Evolutionary conservation across 2,797 vertebrate species (phyloP).

Genomic region (Ctenopoma kingsleyae): DNA sequence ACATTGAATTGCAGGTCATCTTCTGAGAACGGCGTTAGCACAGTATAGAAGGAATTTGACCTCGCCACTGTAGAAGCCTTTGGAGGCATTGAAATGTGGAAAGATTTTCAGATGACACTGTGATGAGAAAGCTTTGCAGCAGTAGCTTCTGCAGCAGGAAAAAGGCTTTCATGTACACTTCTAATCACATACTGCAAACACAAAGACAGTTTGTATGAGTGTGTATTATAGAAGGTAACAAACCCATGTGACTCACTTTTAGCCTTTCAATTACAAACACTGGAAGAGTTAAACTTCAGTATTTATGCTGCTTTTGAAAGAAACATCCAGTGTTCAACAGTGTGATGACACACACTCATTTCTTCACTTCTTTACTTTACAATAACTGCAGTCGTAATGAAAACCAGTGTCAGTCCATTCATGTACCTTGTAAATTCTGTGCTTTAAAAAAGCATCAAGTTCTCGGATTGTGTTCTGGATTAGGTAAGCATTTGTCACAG

Average conservation of each 20-base stretch:
- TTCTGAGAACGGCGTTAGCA: conserved; percentile 1
- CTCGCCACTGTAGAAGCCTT: conserved; percentile 21
- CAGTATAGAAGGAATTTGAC: conserved; percentile 37
- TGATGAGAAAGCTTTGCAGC: conserved; percentile 25
- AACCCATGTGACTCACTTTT: conserved; percentile 32
- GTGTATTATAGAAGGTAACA: conserved; percentile 43
- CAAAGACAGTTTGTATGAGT: conserved; percentile 8
- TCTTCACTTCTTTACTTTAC: conserved; percentile 5
- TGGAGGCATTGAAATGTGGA: not conserved
- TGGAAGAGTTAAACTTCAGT: conserved; percentile 35
- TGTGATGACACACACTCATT: conserved; percentile 16
- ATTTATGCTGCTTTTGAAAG: conserved; percentile 16
- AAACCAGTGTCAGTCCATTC: conserved; percentile 4
- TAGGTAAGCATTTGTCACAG: conserved; percentile 45
- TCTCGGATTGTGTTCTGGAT: conserved; percentile 26
- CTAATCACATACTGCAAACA: conserved; percentile 13
- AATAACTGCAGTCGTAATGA: conserved; percentile 3
- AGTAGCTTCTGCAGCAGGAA: not conserved
- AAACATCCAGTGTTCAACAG: conserved; percentile 5
- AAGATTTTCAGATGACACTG: conserved; percentile 38
- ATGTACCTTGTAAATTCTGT: conserved; percentile 11
- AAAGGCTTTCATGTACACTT: conserved; percentile 18
- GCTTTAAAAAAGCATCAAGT: not conserved
- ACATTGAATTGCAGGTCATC: conserved; percentile 22
- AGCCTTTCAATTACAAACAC: conserved; percentile 46